Conservation (phyloP, 2,888 invertebrate species). For the Caenorhabditis sulstoni region DNA sequence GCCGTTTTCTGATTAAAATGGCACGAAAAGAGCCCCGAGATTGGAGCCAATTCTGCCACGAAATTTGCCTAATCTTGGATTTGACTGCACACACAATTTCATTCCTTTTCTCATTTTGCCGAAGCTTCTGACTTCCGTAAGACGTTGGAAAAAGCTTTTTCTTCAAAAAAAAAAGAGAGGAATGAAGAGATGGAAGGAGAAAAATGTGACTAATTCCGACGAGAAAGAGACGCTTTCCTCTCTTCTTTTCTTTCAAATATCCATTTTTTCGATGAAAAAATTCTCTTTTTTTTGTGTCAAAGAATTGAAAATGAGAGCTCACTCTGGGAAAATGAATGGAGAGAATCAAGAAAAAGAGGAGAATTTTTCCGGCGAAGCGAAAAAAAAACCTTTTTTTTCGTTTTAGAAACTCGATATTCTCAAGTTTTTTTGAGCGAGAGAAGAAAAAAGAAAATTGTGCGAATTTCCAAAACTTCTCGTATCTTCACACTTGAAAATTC, state of each 20-base stretch:
- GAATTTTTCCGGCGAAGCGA: background rate
- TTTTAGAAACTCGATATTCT: slow-evolving; percentile 12
- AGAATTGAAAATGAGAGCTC: background rate
- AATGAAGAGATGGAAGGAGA: background rate
- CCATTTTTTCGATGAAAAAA: background rate
- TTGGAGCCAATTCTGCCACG: slow-evolving; percentile 17
- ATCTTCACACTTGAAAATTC: slow-evolving; percentile 1
- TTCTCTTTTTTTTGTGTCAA: background rate
- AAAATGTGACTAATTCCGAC: background rate
- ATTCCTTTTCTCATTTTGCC: no score
- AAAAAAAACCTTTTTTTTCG: slow-evolving; percentile 6
- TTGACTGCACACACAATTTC: background rate
- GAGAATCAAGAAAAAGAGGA: background rate
- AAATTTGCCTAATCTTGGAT: background rate
- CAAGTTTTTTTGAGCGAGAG: background rate
- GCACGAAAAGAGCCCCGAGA: slow-evolving; percentile 1
- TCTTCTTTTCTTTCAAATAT: background rate
- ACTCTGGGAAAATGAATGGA: background rate
- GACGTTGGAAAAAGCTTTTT: no score
- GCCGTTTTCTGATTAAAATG: slow-evolving; percentile 28
- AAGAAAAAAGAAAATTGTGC: background rate
- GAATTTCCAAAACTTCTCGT: background rate
- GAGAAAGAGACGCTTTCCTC: background rate
- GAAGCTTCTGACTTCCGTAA: no score
- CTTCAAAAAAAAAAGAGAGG: background rate